These are phyloP conservation scores for Ascaphus truei DNA, from an alignment of 2,113 vertebrate species.

Conservation along the genomic window DNA sequence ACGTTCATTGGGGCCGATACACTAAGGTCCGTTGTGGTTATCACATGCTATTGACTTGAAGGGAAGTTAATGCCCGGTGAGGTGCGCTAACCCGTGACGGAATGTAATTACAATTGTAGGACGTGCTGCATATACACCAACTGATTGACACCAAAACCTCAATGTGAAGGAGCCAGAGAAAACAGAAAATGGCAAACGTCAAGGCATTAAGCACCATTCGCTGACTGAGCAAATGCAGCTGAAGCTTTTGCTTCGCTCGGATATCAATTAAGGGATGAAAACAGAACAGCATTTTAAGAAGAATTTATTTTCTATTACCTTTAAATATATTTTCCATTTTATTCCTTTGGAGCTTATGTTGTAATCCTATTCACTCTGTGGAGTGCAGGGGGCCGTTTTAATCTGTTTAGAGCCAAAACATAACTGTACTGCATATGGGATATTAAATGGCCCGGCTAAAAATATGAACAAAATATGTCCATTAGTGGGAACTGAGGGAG, in stretches of 20 bases:
- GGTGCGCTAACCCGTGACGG: too few relatives aligned
- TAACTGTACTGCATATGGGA: conserved; percentile 21
- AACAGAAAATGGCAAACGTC: too few relatives aligned
- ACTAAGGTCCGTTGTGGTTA: too few relatives aligned
- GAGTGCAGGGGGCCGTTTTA: conserved; percentile 22
- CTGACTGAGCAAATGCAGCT: too few relatives aligned
- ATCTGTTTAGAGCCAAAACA: conserved; percentile 27
- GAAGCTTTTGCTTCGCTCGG: neutral
- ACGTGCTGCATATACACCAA: too few relatives aligned
- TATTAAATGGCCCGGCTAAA: neutral
- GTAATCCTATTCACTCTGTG: conserved; percentile 18
- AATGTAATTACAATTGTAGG: too few relatives aligned
- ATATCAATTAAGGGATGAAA: conserved; percentile 27
- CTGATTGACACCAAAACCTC: too few relatives aligned
- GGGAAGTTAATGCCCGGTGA: too few relatives aligned
- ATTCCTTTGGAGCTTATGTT: conserved; percentile 19
- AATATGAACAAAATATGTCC: neutral
- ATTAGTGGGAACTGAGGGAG: neutral
- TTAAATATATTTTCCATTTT: conserved; percentile 32
- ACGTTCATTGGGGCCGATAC: too few relatives aligned
- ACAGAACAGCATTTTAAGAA: neutral
- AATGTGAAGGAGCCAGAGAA: too few relatives aligned
- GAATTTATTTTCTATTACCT: conserved; percentile 29
- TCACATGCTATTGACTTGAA: too few relatives aligned
- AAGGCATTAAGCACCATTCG: too few relatives aligned